Conservation (phyloP, 2,113 vertebrate species). For the Hystrix brachyura region DNA sequence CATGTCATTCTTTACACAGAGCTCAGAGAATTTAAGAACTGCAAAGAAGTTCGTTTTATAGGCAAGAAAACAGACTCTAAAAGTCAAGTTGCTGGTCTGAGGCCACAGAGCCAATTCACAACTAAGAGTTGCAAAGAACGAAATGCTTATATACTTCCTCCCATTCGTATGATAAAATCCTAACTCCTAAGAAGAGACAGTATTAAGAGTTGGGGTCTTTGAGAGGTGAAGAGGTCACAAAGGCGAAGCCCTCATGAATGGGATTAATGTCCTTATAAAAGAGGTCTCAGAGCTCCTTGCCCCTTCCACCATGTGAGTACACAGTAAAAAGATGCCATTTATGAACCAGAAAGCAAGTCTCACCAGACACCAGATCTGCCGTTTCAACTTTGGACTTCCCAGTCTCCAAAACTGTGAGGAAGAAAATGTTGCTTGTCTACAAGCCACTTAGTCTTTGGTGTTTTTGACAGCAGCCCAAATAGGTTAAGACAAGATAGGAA, state of each 20-base stretch:
- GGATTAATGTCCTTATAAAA: not conserved
- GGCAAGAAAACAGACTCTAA: slow-evolving; percentile 37
- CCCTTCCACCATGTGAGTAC: not conserved
- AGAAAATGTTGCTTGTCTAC: not conserved
- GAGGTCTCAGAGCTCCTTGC: not conserved
- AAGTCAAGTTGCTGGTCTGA: slow-evolving; percentile 22
- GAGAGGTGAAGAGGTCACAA: not conserved
- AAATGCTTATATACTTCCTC: not conserved
- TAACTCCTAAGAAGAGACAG: not conserved
- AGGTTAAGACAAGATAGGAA: not conserved
- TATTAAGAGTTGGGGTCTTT: not conserved
- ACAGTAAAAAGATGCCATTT: not conserved
- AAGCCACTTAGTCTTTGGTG: not conserved
- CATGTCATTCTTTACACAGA: slow-evolving; percentile 68
- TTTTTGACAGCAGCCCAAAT: not conserved
- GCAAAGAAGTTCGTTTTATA: slow-evolving; percentile 55
- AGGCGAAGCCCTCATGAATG: not conserved
- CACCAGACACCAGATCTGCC: not conserved
- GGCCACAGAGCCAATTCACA: not conserved
- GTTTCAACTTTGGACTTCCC: not conserved
- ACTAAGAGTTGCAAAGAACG: not conserved
- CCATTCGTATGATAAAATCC: not conserved
- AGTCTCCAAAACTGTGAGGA: not conserved
- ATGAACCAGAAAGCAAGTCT: not conserved
- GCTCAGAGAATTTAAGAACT: slow-evolving; percentile 49